These are phyloP conservation scores for Cryptoblepharus egeriae DNA, from an alignment of 2,797 vertebrate genomes.

Conservation along the genomic window DNA sequence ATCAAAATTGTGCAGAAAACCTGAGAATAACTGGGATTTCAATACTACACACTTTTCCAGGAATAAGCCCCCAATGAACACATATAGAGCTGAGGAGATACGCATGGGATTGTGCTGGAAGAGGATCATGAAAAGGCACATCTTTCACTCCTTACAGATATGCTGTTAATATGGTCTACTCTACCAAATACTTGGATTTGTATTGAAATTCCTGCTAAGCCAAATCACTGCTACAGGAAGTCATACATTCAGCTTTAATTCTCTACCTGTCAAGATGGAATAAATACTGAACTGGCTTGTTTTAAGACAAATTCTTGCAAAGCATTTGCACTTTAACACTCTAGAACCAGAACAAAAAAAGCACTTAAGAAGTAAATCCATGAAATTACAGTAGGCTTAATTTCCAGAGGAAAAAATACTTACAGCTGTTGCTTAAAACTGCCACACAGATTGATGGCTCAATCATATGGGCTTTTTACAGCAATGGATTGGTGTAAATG, in stretches of 20 bases:
- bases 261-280: not conserved
- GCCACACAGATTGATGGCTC: too few species aligned
- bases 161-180: too few species aligned
- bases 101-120: too few species aligned
- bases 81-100: too few species aligned
- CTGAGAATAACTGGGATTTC: too few species aligned
- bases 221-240: not conserved
- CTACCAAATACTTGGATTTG: not conserved
- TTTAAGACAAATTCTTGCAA: not conserved
- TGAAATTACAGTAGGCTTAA: not conserved
- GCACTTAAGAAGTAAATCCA: not conserved
- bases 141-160: too few species aligned
- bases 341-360: not conserved
- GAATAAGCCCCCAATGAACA: too few species aligned
- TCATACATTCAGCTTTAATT: not conserved
- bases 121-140: too few species aligned
- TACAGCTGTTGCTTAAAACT: not conserved
- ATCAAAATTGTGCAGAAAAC: not conserved
- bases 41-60: too few species aligned
- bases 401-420: not conserved
- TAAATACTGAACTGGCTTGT: too few species aligned
- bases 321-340: not conserved
- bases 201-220: not conserved
- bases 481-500: too few species aligned
- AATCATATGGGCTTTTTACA: too few species aligned